Conservation (phyloP, 2,888 invertebrate genomes). For the Conops quadrifasciatus region DNA sequence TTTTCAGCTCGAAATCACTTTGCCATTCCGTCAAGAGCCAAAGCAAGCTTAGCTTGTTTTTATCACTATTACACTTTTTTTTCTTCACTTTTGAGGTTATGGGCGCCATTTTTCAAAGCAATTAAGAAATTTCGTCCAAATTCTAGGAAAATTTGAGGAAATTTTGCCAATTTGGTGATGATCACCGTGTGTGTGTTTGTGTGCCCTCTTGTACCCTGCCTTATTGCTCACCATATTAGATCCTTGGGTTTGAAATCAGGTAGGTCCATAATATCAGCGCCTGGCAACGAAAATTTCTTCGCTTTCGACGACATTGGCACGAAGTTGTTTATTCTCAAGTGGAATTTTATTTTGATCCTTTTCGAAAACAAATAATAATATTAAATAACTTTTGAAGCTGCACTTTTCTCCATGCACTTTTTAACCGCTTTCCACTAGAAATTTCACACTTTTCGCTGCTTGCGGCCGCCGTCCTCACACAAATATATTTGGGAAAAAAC, state of each 20-base stretch:
- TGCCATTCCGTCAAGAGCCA: neutral
- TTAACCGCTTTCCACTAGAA: slow-evolving; percentile 9
- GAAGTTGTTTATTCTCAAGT: slow-evolving; percentile 58
- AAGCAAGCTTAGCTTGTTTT: slow-evolving; percentile 25
- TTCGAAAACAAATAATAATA: slow-evolving; percentile 22
- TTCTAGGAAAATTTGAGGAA: neutral
- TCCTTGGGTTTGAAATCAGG: slow-evolving; percentile 61
- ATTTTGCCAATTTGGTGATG: neutral
- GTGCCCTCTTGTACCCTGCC: neutral
- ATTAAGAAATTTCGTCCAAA: neutral
- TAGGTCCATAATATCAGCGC: slow-evolving; percentile 54
- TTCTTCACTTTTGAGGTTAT: slow-evolving; percentile 35
- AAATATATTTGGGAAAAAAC: slow-evolving; percentile 24
- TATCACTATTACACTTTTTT: slow-evolving; percentile 14
- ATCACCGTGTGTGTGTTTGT: neutral
- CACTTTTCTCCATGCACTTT: slow-evolving; percentile 37
- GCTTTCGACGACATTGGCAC: slow-evolving; percentile 59
- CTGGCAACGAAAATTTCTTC: slow-evolving; percentile 59
- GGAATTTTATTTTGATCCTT: slow-evolving; percentile 60
- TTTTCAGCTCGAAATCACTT: neutral
- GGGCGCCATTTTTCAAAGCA: slow-evolving; percentile 24
- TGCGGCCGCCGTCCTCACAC: slow-evolving; percentile 35
- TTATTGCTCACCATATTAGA: slow-evolving; percentile 58
- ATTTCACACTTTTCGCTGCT: slow-evolving; percentile 39
- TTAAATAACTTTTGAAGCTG: slow-evolving; percentile 28